A percentile compares a stretch with the other conserved stretches of the same genome.
Conservation (phyloP, 2,113 vertebrate genomes). For the Gymnobelideus leadbeateri region DNA sequence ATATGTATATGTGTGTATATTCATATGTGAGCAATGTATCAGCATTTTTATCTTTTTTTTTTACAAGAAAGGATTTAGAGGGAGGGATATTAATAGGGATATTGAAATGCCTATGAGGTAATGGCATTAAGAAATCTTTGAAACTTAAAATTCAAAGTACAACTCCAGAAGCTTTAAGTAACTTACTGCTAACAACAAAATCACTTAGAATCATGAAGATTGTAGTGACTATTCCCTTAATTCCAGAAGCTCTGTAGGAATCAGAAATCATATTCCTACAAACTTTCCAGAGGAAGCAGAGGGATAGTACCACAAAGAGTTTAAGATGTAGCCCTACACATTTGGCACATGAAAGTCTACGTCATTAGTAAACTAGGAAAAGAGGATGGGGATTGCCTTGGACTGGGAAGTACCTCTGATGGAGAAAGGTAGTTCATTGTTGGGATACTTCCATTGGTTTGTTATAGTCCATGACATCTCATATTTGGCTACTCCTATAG, state of each 20-base stretch:
- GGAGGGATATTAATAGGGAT: no score
- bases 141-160: neutral
- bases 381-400: neutral
- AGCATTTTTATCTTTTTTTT: no score
- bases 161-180: neutral
- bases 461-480: neutral
- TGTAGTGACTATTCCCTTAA: neutral
- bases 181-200: neutral
- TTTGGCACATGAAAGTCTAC: neutral
- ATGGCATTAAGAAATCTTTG: neutral
- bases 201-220: neutral
- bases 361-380: neutral
- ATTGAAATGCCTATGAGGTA: no score
- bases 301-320: neutral
- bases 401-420: neutral
- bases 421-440: neutral
- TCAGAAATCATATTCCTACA: neutral
- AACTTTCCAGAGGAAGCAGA: neutral
- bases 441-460: neutral
- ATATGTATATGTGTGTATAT: no score
- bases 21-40: no score
- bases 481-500: neutral
- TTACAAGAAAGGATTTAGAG: no score
- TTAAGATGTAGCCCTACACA: neutral
- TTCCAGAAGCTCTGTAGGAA: neutral